A percentile compares a stretch with the other conserved stretches of the same genome.
Conservation (phyloP, 1,140 invertebrate species). For the Saccostrea echinata region DNA sequence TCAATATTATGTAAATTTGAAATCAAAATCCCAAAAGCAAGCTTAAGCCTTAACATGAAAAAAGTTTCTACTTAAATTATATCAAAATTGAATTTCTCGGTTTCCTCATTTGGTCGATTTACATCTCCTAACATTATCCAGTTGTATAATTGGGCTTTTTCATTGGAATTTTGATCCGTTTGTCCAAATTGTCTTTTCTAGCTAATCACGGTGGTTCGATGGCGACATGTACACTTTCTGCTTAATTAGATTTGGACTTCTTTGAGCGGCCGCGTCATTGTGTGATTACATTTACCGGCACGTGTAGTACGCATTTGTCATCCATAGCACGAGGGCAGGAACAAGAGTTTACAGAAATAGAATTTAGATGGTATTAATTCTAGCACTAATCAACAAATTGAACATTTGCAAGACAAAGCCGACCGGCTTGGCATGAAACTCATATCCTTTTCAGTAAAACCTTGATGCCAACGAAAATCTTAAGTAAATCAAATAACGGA, state of each 20-base stretch:
- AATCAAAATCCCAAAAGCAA: no score
- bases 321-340: conserved; percentile 21
- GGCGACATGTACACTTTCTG: conserved; percentile 21
- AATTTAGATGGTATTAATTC: conserved; percentile 39
- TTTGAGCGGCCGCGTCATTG: conserved; percentile 15
- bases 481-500: conserved; percentile 37
- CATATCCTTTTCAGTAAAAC: conserved; percentile 39
- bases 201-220: conserved; percentile 9
- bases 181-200: conserved; percentile 28
- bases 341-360: conserved; percentile 35
- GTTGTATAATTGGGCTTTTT: background rate
- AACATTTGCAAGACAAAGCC: conserved; percentile 38
- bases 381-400: conserved; percentile 37
- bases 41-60: no score
- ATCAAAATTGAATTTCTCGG: no score
- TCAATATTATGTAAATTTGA: no score
- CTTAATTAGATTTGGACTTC: conserved; percentile 35
- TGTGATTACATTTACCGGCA: conserved; percentile 35
- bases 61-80: no score
- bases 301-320: conserved; percentile 34
- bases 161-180: conserved; percentile 26
- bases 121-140: background rate
- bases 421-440: conserved; percentile 35
- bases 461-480: conserved; percentile 34
- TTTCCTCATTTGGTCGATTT: conserved; percentile 18